These are phyloP conservation scores for Elephantulus edwardii DNA, from an alignment of 2,113 vertebrate genomes.

Conservation along the genomic window DNA sequence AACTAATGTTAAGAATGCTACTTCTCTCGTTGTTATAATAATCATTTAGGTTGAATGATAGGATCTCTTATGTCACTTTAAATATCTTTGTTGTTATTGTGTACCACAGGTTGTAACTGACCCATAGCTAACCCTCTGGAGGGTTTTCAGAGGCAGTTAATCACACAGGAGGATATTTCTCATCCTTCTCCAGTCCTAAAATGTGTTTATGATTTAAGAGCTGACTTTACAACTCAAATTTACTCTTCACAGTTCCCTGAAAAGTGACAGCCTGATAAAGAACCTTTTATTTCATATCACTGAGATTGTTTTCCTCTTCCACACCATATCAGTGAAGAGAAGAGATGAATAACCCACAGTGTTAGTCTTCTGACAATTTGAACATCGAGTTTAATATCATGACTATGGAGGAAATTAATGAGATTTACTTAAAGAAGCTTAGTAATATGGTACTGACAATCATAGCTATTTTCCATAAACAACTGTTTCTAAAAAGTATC, in stretches of 20 bases:
- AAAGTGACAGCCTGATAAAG: not conserved
- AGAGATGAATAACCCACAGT: not conserved
- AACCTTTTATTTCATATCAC: not conserved
- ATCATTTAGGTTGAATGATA: not conserved
- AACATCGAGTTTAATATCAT: not conserved
- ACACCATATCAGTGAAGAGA: not conserved
- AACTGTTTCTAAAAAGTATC: not conserved
- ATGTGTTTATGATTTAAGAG: slow-evolving; percentile 4
- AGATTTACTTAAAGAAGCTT: not conserved
- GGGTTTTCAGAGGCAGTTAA: no score
- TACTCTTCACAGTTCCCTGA: not conserved
- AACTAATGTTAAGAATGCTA: no score
- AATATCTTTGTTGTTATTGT: no score
- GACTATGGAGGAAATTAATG: not conserved
- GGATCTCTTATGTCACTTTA: not conserved
- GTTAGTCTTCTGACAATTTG: slow-evolving; percentile 2
- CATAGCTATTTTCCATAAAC: not conserved
- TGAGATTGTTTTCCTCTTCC: not conserved
- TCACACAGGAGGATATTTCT: no score
- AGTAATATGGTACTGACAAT: not conserved
- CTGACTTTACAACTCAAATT: not conserved
- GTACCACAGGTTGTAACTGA: no score
- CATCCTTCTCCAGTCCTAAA: no score
- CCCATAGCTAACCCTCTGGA: no score
- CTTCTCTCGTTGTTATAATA: not conserved